Conservation (phyloP, 2,797 vertebrate species). For the Sebastes diaconus region DNA sequence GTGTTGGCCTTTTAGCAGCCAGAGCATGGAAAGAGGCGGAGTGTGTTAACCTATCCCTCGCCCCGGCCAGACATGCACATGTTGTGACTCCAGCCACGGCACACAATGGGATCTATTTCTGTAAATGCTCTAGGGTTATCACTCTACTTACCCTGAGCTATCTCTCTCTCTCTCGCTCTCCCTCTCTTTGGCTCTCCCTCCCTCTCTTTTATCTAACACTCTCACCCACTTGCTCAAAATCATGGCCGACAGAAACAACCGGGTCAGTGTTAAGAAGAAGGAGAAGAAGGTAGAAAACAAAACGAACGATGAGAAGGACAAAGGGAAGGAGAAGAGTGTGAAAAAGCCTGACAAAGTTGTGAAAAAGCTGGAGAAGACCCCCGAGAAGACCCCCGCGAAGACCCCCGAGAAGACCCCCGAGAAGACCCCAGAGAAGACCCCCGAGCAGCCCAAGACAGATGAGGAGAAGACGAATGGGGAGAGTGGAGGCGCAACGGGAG, state of each 20-base stretch:
- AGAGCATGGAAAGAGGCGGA: slow-evolving; percentile 59
- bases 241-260: slow-evolving; percentile 83
- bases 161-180: slow-evolving; percentile 8
- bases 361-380: slow-evolving; percentile 7
- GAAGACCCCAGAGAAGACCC: slow-evolving; percentile 23
- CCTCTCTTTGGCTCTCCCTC: slow-evolving; percentile 22
- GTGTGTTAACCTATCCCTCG: slow-evolving; percentile 52
- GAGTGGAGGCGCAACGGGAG: slow-evolving; percentile 55
- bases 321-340: slow-evolving; percentile 27
- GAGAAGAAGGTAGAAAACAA: slow-evolving; percentile 77
- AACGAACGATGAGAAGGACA: slow-evolving; percentile 66
- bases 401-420: slow-evolving; percentile 18
- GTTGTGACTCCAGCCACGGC: slow-evolving; percentile 53
- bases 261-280: slow-evolving; percentile 70
- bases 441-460: slow-evolving; percentile 31
- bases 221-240: slow-evolving; percentile 49
- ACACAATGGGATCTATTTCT: slow-evolving; percentile 81
- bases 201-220: slow-evolving; percentile 44
- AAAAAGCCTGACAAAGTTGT: slow-evolving; percentile 39
- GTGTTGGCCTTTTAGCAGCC: slow-evolving; percentile 70
- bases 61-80: slow-evolving; percentile 50
- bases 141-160: slow-evolving; percentile 49
- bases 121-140: slow-evolving; percentile 69
- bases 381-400: slow-evolving; percentile 38
- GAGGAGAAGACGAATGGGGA: slow-evolving; percentile 58